Base-by-base conservation (phyloP, 2,888 invertebrate species). In the Baccha elongata region DNA sequence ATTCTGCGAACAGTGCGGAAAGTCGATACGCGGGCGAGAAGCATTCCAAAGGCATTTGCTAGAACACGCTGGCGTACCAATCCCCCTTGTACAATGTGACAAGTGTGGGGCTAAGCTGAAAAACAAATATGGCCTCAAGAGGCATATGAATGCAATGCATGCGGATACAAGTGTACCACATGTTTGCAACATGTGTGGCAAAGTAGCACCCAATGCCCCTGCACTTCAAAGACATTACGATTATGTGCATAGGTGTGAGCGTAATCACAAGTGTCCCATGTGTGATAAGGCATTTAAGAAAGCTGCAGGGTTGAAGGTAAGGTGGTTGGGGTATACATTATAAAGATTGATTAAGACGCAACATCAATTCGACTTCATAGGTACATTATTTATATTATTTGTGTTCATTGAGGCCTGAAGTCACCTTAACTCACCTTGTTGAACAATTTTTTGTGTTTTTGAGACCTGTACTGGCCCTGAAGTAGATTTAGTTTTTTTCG, bases 211-310 rank as follows among this genome's bases (percentile, higher is more conserved):
- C 1, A 87, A 86, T 15, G 55, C 87, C 1, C 86, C 87, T 55
- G 88, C 89, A 1, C 86, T 89, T 64, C 87, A 86, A 72, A 88
- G 87, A 15, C 89, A 89, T 67, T 85, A 89, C n/a, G 87, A 88
- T 29, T 89, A 89, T 69, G 88, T 88, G 19, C 89, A 89, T 64
- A 87, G 86, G 5, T 87, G 88, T 50, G 86, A 87, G 2, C 87
- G 88, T 2, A 87, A 85, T 3, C 88, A 90, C 65, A 87, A 87
- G 35, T 90, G 90, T 55, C 87, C 87, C 1, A 88, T 90, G 86
- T 90, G 90, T 73, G 88, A 88, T 4, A 90, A 90, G 72, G 88
- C 88, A 2, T 90, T 90, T 48, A 90, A 90, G 55, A 86, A 88
- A 1, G 85, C 89, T 1, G 87, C 86, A 21, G 87, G 87, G 19